Conservation (phyloP, 2,888 invertebrate genomes). For the Orthosia gothica region DNA sequence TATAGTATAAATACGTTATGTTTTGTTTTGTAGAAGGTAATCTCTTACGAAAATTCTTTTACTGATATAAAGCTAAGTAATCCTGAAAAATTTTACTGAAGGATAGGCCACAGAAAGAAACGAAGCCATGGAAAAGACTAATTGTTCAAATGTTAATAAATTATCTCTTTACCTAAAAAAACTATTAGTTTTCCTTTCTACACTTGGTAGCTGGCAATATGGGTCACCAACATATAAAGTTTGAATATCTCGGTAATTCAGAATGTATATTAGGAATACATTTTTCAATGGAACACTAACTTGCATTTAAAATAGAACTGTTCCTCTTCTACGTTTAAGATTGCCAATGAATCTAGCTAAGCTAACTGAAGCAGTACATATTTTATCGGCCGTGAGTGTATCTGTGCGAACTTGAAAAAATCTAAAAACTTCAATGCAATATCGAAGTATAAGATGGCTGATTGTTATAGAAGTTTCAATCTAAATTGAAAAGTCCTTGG, state of each 20-base stretch:
- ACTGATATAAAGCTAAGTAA: too few relatives aligned
- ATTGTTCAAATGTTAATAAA: background rate
- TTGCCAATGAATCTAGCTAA: background rate
- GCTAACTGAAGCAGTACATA: background rate
- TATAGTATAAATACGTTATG: too few relatives aligned
- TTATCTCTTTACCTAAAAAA: background rate
- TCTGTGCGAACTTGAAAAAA: background rate
- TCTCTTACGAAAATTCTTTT: too few relatives aligned
- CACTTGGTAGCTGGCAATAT: background rate
- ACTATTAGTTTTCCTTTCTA: background rate
- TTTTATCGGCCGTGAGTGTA: background rate
- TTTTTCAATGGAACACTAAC: background rate
- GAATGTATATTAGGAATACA: constrained; percentile 3
- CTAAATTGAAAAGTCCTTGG: background rate
- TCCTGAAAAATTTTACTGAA: too few relatives aligned
- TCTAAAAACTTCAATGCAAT: background rate
- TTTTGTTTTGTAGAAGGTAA: too few relatives aligned
- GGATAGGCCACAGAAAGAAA: too few relatives aligned
- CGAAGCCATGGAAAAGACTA: too few relatives aligned
- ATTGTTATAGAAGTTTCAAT: background rate
- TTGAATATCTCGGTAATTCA: background rate
- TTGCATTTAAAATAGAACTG: background rate
- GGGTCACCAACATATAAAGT: background rate
- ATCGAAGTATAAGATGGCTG: background rate
- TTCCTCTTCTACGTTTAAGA: background rate